Base-by-base conservation (phyloP, 1,140 invertebrate genomes). In the Pachyrhynchus sulphureomaculatus region DNA sequence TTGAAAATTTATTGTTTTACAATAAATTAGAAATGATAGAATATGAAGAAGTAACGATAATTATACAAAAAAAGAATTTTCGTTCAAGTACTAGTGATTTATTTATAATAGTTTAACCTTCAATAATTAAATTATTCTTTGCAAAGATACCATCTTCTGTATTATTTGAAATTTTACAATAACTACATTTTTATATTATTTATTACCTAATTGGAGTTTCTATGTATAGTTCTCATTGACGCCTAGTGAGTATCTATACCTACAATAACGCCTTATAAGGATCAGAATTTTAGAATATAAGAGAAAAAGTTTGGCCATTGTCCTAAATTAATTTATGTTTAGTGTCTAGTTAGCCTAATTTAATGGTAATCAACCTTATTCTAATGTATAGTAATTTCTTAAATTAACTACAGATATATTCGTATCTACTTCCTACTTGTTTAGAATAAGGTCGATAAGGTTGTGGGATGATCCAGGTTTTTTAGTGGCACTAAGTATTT, bases 1-100 rank as follows among this genome's bases (percentile, higher is more conserved):
- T 49, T 48, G 41, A 58, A 58, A 58, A 58, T 58, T 47, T 58
- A 58, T 58, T 58, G 44, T 58, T 58, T 58, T 58, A 58, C 45
- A 47, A 24, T 48, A 58, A 58, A 39, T 48, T 47, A 18, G 55
- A 58, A 58, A 58, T 48, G 55, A 47, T 58, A 58, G 41, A 47
- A 58, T 58, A 48, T 58, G 55, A 47, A 58, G 55, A 58, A 49
- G 48, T 58, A 48, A 47, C 55, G 23, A 41, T 45, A 45, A 58
- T 42, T 58, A 58, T 58, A 58, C 55, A 58, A 58, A 57, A 56
- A 44, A 48, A 18, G n/a, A 18, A 13, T 29, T 20, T 36, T 58
- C 37, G 24, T 55, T 18, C 29, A 55, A 18, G 24, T 55, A 55
- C 23, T 29, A 13, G 13, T 29, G n/a, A 17, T 54, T 39, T 13